Evolutionary conservation across 2,113 vertebrate species (phyloP).

Genomic region (Diadophis punctatus): DNA sequence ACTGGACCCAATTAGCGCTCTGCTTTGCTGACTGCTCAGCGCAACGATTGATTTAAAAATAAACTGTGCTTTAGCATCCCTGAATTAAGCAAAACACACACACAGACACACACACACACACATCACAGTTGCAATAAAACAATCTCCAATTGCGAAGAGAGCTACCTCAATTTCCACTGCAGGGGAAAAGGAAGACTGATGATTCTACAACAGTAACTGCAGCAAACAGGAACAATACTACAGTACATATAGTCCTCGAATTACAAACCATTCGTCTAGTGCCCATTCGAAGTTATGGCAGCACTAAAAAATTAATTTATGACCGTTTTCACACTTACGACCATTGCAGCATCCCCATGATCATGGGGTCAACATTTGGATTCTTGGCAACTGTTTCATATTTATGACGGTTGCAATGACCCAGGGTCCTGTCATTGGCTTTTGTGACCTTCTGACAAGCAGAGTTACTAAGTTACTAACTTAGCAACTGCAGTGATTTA

Average conservation of each 20-base stretch:
- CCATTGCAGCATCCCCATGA: background rate
- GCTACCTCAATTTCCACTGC: background rate
- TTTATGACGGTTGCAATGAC: background rate
- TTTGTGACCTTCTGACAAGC: background rate
- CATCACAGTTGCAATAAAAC: constrained; percentile 33
- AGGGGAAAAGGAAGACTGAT: background rate
- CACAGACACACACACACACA: background rate
- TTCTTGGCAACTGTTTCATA: background rate
- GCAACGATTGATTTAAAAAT: constrained; percentile 70
- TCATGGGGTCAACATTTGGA: too few relatives aligned
- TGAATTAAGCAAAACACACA: background rate
- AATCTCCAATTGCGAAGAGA: constrained; percentile 41
- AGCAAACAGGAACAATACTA: constrained; percentile 3
- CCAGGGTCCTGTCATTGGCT: background rate
- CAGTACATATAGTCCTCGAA: background rate
- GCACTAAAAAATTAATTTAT: background rate
- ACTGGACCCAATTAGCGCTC: constrained; percentile 77
- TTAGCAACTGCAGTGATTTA: background rate
- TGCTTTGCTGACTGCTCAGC: constrained; percentile 64
- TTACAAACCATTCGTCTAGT: background rate
- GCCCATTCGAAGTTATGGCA: background rate
- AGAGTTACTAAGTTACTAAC: background rate
- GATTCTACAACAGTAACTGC: background rate
- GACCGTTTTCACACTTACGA: background rate
- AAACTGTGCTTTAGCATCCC: constrained; percentile 64